Evolutionary conservation across 1,140 invertebrate genomes (phyloP), one percentile per base, ranked within the genome.

Genomic region (Branchinecta lynchi): DNA sequence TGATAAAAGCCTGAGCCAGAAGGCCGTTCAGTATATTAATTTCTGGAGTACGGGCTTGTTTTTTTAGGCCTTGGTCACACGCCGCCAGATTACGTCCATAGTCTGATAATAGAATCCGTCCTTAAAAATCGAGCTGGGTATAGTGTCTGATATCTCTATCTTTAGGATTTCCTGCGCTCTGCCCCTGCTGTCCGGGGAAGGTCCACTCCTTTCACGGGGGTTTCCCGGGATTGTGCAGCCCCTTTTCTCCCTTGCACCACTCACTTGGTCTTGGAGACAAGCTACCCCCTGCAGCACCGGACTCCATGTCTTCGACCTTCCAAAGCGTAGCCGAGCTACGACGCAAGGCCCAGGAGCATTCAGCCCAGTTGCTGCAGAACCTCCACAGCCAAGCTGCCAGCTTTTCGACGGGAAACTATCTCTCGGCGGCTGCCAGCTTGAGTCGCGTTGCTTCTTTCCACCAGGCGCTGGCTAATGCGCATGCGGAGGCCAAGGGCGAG

Each of bases 321-420:
- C n/a, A 86, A 70, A 91, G 88, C 77, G 87, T 93, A 17, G 90
- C 90, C 0, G 90, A 93, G 75, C 79, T 93, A 8, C 81, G 91
- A 12, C 83, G 91, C 43, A 93, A 93, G 77, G 91, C 91, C 0
- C 89, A 93, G 77, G 92, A 93, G 76, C 91, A 94, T 77, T 90
- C 89, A 2, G 90, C 91, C 0, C 90, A 90, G 0, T 80, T 91
- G 10, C 78, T 90, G 67, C 87, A 89, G 75, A 86, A 85, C 20
- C 78, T 89, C 43, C 87, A 84, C 67, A 80, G 82, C 66, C 71
- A 72, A 66, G 66, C 71, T 71, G 17, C 70, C 70, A 10, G 67
- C 69, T 7, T 67, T 68, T 51, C 68, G 67, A 32, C 32, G 32
- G 32, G 32, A 46, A 46, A 68, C 20, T 66, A 45, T 43, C 44